phyloP scores from a whole-genome alignment of 2,888 invertebrate species.

The Trilocha varians region DNA sequence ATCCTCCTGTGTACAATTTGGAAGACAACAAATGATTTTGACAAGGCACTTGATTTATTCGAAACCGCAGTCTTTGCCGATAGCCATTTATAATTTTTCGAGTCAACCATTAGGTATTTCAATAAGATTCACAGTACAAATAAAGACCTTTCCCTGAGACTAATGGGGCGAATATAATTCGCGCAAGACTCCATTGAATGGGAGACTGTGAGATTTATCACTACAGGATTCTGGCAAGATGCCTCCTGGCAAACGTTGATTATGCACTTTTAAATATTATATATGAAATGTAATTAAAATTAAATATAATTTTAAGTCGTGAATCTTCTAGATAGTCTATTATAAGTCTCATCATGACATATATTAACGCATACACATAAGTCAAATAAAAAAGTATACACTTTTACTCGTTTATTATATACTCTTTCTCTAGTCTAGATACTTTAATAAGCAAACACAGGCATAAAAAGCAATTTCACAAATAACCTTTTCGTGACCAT shows the following conservation, averaged over 20 bases:
- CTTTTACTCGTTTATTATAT: too few relatives aligned
- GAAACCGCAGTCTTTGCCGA: constrained; percentile 20
- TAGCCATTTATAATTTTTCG: constrained; percentile 37
- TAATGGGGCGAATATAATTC: constrained; percentile 70
- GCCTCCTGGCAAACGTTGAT: constrained; percentile 62
- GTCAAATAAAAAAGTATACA: too few relatives aligned
- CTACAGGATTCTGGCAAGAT: constrained; percentile 66
- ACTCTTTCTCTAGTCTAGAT: too few relatives aligned
- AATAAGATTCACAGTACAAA: constrained; percentile 49
- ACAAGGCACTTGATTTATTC: constrained; percentile 31
- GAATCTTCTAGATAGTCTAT: too few relatives aligned
- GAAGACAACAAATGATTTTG: constrained; percentile 16
- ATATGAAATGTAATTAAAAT: constrained; percentile 32
- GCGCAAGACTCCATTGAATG: constrained; percentile 62
- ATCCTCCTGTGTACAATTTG: neutral
- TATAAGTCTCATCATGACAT: too few relatives aligned
- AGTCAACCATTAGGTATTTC: constrained; percentile 35
- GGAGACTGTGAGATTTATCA: constrained; percentile 61
- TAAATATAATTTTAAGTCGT: constrained; percentile 4
- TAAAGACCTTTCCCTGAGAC: constrained; percentile 58
- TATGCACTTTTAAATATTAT: constrained; percentile 48
- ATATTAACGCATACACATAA: too few relatives aligned
- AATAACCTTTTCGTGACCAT: too few relatives aligned
- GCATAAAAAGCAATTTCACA: too few relatives aligned
- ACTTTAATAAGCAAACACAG: too few relatives aligned